These are phyloP conservation scores for Platalea minor DNA, from an alignment of 2,797 vertebrate species.

Conservation along the genomic window DNA sequence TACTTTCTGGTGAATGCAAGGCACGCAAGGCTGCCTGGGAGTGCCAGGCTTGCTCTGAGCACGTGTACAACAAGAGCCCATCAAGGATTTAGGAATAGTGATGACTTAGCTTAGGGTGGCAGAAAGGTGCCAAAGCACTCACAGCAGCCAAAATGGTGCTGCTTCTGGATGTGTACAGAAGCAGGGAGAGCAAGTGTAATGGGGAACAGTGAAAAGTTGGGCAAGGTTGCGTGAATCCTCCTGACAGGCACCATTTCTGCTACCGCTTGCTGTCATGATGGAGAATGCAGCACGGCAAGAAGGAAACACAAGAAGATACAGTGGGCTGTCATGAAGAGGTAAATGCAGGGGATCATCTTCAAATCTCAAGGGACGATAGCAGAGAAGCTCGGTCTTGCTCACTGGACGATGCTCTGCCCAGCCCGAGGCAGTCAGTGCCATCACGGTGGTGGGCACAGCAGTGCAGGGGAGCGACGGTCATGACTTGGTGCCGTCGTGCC, in stretches of 20 bases:
- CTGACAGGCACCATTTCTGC: neutral
- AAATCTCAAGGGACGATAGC: neutral
- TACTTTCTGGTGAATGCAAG: neutral
- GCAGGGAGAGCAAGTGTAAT: neutral
- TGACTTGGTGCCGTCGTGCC: rapidly evolving
- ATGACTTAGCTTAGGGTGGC: neutral
- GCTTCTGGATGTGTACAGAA: neutral
- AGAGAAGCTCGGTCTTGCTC: neutral
- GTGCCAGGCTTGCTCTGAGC: neutral
- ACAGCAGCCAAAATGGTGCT: neutral
- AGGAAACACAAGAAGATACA: neutral
- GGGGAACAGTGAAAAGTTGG: neutral
- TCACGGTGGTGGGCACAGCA: neutral
- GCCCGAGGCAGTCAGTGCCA: neutral
- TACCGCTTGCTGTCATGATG: neutral
- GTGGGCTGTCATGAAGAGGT: neutral
- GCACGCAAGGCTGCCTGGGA: neutral
- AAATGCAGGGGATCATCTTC: neutral
- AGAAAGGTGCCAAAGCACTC: neutral
- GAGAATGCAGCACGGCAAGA: neutral
- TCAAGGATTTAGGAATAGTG: neutral
- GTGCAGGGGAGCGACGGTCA: neutral
- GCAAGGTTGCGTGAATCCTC: neutral
- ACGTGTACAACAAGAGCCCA: neutral
- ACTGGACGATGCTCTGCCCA: rapidly evolving